Conservation (phyloP, 1,140 invertebrate species). For the Apis dorsata region DNA sequence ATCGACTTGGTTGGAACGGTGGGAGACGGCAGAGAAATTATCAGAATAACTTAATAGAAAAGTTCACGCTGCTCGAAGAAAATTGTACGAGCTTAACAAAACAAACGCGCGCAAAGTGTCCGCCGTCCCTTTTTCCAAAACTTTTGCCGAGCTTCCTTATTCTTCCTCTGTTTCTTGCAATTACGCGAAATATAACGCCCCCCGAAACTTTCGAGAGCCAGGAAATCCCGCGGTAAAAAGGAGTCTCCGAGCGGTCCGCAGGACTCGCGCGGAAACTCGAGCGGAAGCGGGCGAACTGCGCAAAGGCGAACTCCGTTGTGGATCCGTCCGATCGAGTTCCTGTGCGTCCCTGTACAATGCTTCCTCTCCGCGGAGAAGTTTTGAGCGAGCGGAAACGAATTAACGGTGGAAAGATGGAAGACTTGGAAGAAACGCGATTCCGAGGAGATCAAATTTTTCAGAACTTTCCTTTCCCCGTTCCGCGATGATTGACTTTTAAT, state of each 20-base stretch:
- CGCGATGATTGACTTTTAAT: too few relatives aligned
- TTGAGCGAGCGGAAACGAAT: slow-evolving; percentile 56
- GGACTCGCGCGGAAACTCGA: background rate
- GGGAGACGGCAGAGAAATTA: background rate
- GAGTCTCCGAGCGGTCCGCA: background rate
- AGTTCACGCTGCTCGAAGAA: background rate
- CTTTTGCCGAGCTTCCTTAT: slow-evolving; percentile 10
- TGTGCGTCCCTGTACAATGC: slow-evolving; percentile 32
- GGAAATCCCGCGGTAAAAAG: slow-evolving; percentile 41
- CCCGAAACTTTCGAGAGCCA: slow-evolving; percentile 2
- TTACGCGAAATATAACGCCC: slow-evolving; percentile 43
- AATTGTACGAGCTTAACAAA: background rate
- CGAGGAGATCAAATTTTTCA: background rate
- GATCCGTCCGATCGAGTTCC: slow-evolving; percentile 26
- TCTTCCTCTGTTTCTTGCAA: slow-evolving; percentile 33
- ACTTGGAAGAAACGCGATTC: slow-evolving; percentile 17
- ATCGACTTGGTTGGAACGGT: background rate
- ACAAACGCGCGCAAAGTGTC: background rate
- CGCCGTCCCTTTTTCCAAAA: background rate
- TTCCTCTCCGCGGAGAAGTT: slow-evolving; percentile 51
- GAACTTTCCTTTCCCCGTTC: background rate
- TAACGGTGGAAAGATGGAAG: slow-evolving; percentile 36
- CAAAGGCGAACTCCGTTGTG: slow-evolving; percentile 23
- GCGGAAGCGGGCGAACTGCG: slow-evolving; percentile 37
- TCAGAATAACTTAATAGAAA: background rate